phyloP scores from a whole-genome alignment of 2,797 vertebrate species.

The Valencia hispanica region DNA sequence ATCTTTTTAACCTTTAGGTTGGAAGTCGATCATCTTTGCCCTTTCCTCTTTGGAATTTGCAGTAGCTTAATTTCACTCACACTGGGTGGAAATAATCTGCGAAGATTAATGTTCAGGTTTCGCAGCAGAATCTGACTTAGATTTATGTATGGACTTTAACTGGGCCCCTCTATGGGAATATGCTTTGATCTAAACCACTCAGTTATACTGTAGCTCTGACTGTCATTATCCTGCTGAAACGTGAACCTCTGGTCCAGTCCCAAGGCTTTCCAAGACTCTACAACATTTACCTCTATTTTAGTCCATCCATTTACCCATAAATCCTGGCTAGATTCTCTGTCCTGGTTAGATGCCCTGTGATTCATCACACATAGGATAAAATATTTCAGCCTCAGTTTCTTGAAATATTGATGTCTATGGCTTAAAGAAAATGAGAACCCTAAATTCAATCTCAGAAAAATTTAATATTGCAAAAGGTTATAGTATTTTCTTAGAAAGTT shows the following conservation, averaged over 20 bases:
- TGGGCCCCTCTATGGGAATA: too few species aligned
- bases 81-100: not conserved
- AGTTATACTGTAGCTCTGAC: not conserved
- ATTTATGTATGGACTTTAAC: too few species aligned
- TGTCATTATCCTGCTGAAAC: not conserved
- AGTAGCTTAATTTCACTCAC: not conserved
- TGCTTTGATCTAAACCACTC: too few species aligned
- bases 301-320: not conserved
- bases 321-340: not conserved
- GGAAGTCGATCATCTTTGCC: not conserved
- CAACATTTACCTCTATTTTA: not conserved
- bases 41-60: too few species aligned
- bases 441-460: not conserved
- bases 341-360: too few species aligned
- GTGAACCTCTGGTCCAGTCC: not conserved
- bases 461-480: not conserved
- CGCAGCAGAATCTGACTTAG: too few species aligned
- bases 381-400: not conserved
- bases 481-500: not conserved
- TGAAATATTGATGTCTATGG: not conserved
- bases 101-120: too few species aligned
- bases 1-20: conserved; percentile 38
- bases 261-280: not conserved
- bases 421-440: not conserved
- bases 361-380: not conserved